Evolutionary conservation across 2,797 vertebrate genomes (phyloP).

Genomic region (Crenuchus spilurus): DNA sequence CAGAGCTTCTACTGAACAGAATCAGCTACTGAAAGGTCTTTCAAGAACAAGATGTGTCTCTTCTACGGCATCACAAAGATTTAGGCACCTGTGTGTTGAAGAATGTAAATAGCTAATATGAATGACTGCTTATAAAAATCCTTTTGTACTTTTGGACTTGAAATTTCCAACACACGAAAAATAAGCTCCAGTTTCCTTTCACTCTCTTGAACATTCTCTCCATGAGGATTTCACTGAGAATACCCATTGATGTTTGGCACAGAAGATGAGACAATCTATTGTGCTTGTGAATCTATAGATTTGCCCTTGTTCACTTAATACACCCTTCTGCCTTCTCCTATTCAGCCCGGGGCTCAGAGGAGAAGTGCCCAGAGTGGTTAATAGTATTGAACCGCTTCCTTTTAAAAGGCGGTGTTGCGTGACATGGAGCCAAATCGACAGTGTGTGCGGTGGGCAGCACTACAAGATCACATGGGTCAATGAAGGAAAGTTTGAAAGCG

Average conservation of each 20-base stretch:
- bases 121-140: too few relatives aligned
- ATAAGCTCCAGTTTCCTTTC: too few relatives aligned
- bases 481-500: slow-evolving; percentile 60
- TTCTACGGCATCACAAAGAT: too few relatives aligned
- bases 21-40: too few relatives aligned
- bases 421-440: slow-evolving; percentile 65
- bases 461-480: slow-evolving; percentile 60
- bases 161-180: too few relatives aligned
- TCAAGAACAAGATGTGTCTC: too few relatives aligned
- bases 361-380: slow-evolving; percentile 56
- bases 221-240: not conserved
- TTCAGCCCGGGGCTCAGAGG: slow-evolving; percentile 54
- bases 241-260: not conserved
- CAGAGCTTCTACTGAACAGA: too few relatives aligned
- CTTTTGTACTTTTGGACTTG: too few relatives aligned
- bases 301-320: slow-evolving; percentile 55
- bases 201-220: not conserved
- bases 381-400: slow-evolving; percentile 60
- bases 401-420: slow-evolving; percentile 68
- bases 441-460: slow-evolving; percentile 53
- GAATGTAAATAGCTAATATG: too few relatives aligned
- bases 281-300: slow-evolving; percentile 59
- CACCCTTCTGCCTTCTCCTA: slow-evolving; percentile 46
- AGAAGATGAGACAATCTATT: slow-evolving; percentile 40
- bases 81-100: too few relatives aligned